phyloP scores from a whole-genome alignment of 2,888 invertebrate species.

The Trachelus tabidus region DNA sequence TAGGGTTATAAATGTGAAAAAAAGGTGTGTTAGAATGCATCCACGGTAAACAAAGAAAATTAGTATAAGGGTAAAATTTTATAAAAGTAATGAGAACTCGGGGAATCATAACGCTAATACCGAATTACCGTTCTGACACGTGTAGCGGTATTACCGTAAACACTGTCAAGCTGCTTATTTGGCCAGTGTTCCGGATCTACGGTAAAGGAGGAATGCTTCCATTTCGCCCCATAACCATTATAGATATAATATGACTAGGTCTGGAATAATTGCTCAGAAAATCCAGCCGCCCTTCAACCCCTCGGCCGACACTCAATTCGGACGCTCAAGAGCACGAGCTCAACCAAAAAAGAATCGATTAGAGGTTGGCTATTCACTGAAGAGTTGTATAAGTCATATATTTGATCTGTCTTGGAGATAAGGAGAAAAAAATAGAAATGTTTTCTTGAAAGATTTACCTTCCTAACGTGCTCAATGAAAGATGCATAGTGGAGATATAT shows the following conservation, averaged over 20 bases:
- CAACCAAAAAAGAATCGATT: not conserved
- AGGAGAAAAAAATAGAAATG: not conserved
- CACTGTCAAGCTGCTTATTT: slow-evolving; percentile 10
- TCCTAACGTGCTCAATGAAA: no score
- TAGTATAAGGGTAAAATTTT: not conserved
- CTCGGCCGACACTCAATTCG: not conserved
- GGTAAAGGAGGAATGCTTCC: not conserved
- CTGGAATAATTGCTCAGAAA: slow-evolving; percentile 36
- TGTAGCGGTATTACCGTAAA: slow-evolving; percentile 30
- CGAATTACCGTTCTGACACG: slow-evolving; percentile 15
- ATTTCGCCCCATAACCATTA: slow-evolving; percentile 25
- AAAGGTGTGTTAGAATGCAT: not conserved
- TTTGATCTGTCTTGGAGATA: no score
- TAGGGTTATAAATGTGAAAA: not conserved
- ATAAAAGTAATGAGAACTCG: not conserved
- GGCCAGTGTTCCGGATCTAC: not conserved
- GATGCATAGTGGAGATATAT: no score
- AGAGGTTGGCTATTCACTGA: not conserved
- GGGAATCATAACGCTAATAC: no score
- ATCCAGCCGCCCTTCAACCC: not conserved
- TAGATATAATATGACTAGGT: slow-evolving; percentile 28
- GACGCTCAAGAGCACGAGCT: not conserved
- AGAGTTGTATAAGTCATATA: not conserved
- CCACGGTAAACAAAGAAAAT: not conserved
- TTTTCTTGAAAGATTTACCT: no score